Conservation (phyloP, 1,140 invertebrate genomes). For the Bombus sibiricus region DNA sequence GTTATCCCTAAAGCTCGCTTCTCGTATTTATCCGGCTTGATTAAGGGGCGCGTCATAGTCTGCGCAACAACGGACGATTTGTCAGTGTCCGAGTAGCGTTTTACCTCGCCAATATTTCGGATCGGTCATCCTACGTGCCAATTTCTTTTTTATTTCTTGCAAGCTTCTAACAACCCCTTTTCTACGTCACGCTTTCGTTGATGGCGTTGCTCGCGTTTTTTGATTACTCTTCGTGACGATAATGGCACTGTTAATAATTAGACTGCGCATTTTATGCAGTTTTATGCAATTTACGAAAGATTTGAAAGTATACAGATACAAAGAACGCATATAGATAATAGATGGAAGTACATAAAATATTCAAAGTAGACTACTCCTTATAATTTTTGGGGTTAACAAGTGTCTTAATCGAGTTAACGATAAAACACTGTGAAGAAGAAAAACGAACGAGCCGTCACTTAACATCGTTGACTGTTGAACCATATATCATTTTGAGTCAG, state of each 20-base stretch:
- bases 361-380: background rate
- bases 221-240: background rate
- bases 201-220: background rate
- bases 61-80: slow-evolving; percentile 38
- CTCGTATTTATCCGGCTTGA: slow-evolving; percentile 54
- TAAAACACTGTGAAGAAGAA: too few species aligned
- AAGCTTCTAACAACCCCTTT: background rate
- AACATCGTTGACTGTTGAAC: too few species aligned
- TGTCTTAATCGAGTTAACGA: too few species aligned
- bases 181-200: too few species aligned
- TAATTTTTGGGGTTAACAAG: too few species aligned
- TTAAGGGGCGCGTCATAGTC: slow-evolving; percentile 59
- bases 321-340: too few species aligned
- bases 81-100: slow-evolving; percentile 42
- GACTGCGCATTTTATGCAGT: background rate
- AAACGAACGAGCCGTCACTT: too few species aligned
- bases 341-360: background rate
- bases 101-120: slow-evolving; percentile 16
- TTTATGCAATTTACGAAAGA: background rate
- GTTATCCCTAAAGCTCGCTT: slow-evolving; percentile 52
- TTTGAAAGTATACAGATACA: background rate
- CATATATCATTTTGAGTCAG: too few species aligned
- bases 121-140: background rate
- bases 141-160: background rate
- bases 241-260: background rate